Conservation (phyloP, 2,113 vertebrate genomes). For the Xerus inauris region DNA sequence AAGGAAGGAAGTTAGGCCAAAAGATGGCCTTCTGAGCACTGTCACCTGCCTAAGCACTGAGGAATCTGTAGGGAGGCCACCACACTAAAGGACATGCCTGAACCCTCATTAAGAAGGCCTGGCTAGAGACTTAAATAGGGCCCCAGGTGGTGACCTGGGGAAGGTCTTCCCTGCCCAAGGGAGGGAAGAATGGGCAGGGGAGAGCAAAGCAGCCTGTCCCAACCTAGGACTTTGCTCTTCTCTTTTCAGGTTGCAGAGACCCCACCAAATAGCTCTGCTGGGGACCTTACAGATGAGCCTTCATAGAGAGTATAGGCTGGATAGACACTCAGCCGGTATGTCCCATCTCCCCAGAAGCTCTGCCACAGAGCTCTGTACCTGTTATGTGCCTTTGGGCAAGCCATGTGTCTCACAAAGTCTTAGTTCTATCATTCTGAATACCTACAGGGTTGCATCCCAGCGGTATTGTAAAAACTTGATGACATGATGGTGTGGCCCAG, state of each 20-base stretch:
- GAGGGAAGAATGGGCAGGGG: fast-evolving
- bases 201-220: no score
- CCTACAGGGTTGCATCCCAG: background rate
- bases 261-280: background rate
- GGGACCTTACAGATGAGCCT: background rate
- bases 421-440: background rate
- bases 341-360: background rate
- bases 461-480: no score
- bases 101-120: background rate
- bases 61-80: background rate
- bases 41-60: background rate
- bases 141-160: background rate
- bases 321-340: background rate
- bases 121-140: fast-evolving
- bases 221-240: background rate
- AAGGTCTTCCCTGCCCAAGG: background rate
- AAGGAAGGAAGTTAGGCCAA: fast-evolving
- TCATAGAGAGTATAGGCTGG: background rate
- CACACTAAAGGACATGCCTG: fast-evolving
- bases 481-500: background rate
- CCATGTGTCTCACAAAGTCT: background rate
- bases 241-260: background rate
- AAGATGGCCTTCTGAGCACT: background rate
- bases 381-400: background rate
- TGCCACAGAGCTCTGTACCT: background rate